Conservation (phyloP, 2,113 vertebrate species). For the Pelecanus crispus region DNA sequence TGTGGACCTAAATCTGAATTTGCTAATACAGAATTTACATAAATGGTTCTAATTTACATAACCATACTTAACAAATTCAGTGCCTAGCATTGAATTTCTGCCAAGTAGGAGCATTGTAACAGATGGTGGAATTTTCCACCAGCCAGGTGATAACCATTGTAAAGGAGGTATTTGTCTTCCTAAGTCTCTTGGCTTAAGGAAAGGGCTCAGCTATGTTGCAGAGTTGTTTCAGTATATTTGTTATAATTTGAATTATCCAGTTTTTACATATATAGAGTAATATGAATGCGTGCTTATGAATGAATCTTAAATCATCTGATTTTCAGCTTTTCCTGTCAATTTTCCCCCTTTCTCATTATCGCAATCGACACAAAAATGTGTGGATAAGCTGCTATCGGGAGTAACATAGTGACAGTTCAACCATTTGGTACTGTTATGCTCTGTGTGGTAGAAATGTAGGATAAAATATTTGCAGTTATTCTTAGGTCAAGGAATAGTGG, state of each 20-base stretch:
- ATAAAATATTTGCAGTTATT: not conserved
- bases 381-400: not conserved
- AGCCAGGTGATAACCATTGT: conserved; percentile 45
- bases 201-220: not conserved
- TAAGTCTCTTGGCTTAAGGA: conserved; percentile 25
- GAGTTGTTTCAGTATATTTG: not conserved
- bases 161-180: conserved; percentile 30
- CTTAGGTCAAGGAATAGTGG: not conserved
- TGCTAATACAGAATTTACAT: not conserved
- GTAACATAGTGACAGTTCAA: not conserved
- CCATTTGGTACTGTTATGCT: not conserved
- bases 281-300: not conserved
- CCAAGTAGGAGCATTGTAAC: conserved; percentile 34
- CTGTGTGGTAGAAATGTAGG: not conserved
- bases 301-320: not conserved
- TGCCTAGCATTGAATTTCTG: conserved; percentile 30
- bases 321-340: not conserved
- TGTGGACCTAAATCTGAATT: not conserved
- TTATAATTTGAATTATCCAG: not conserved
- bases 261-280: not conserved
- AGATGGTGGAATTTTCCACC: conserved; percentile 48
- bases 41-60: conserved; percentile 44
- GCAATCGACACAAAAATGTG: not conserved
- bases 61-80: conserved; percentile 24
- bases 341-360: not conserved